Evolutionary conservation across 2,797 vertebrate species (phyloP), one percentile per base, ranked within the genome.

Genomic region (Chelon labrosus): DNA sequence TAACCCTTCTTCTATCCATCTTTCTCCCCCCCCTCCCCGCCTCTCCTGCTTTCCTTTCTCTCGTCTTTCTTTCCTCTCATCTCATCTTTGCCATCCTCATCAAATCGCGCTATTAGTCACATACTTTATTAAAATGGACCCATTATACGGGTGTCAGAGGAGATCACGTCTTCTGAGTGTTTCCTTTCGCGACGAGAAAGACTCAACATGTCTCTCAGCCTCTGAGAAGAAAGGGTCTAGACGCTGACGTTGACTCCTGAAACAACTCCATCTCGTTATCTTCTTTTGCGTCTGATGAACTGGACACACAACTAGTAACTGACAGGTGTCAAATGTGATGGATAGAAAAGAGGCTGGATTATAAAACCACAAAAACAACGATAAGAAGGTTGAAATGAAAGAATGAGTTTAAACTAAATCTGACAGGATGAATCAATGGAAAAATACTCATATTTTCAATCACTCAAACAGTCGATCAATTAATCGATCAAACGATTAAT

Each of bases 1-100:
- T 93, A 96, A 95, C 95, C 96, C 96, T 95, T 95, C 94, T 93
- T 95, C 95, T 92, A 94, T 85, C 88, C 79, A 77, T 81, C 89
- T 79, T 72, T 79, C 72, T 49, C 27, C 62, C 68, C 58, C 47
- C 31, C 25, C 68, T 3, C 31, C 31, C 31, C 31, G 31, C 31
- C 31, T 31, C 31, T 31, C 31, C 17, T 44, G 14, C 14, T 42
- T 44, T 16, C 42, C 42, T 17, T 44, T 17, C 7, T 73, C 73
- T 44, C 56, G 61, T 63, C 60, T 78, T 77, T 80, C 66, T 83
- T 57, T 20, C 41, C 66, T 71, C 71, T 59, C 58, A 16, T 77
- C 83, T 82, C 87, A 84, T 87, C 86, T 82, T 87, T 85, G 22
- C 88, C 86, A 90, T 87, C 86, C 83, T 87, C 86, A 20, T 88